phyloP scores from a whole-genome alignment of 2,888 invertebrate species.

The Standfussiana lucernea region DNA sequence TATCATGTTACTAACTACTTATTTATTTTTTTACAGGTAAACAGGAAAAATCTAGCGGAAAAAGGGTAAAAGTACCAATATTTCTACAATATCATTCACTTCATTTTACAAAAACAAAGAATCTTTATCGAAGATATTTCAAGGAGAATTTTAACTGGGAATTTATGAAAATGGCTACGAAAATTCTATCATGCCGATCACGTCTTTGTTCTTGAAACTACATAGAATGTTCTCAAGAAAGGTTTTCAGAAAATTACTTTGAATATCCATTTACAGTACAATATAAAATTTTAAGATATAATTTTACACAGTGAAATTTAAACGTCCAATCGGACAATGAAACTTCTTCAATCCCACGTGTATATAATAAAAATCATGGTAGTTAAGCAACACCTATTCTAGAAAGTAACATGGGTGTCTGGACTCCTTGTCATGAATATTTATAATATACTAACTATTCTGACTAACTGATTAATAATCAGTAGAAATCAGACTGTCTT shows the following conservation, averaged over 20 bases:
- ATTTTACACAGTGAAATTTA: neutral
- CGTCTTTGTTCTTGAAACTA: conserved; percentile 28
- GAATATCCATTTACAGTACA: neutral
- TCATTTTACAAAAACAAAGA: neutral
- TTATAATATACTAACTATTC: neutral
- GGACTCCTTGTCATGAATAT: neutral
- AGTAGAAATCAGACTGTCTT: neutral
- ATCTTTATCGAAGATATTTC: neutral
- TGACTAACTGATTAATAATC: neutral
- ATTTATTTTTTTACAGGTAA: conserved; percentile 55
- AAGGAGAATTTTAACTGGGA: neutral
- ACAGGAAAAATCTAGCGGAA: conserved; percentile 3
- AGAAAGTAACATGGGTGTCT: neutral
- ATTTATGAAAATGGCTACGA: conserved; percentile 20
- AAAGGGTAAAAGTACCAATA: neutral
- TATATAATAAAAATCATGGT: neutral
- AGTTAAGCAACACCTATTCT: neutral
- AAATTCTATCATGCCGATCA: conserved; percentile 36
- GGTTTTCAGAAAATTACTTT: conserved; percentile 10
- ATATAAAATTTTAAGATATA: conserved; percentile 11
- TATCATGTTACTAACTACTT: neutral
- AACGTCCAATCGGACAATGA: neutral
- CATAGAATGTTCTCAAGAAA: conserved; percentile 13
- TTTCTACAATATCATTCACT: neutral
- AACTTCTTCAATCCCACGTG: neutral